A percentile compares a stretch with the other conserved stretches of the same genome.
phyloP scores from a whole-genome alignment of 1,140 invertebrate species.

The Asobara japonica region DNA sequence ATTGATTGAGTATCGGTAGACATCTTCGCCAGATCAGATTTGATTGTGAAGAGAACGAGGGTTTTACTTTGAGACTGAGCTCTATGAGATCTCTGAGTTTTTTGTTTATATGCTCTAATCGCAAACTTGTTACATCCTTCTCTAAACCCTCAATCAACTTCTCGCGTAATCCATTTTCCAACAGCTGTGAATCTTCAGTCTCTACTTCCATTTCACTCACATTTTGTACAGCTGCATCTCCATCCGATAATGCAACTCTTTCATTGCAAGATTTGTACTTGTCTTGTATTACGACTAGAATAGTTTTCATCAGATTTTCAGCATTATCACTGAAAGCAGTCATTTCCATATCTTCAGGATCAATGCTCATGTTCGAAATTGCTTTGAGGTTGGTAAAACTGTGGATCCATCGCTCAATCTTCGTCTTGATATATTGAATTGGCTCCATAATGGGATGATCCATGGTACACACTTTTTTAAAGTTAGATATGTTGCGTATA shows the following conservation, averaged over 20 bases:
- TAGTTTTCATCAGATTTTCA: slow-evolving; percentile 70
- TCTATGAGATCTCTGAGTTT: slow-evolving; percentile 44
- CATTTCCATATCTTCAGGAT: slow-evolving; percentile 39
- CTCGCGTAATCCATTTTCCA: slow-evolving; percentile 64
- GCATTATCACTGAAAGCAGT: slow-evolving; percentile 58
- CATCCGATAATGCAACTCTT: slow-evolving; percentile 1
- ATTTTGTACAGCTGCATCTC: slow-evolving; percentile 45
- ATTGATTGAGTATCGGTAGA: slow-evolving; percentile 83
- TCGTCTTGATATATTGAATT: slow-evolving; percentile 44
- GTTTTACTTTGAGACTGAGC: slow-evolving; percentile 34
- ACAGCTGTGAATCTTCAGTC: slow-evolving; percentile 57
- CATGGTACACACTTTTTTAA: slow-evolving; percentile 58
- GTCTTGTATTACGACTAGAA: slow-evolving; percentile 75
- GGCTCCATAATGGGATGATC: slow-evolving; percentile 54
- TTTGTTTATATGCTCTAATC: slow-evolving; percentile 61
- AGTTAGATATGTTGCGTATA: slow-evolving; percentile 44
- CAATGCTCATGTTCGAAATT: not conserved
- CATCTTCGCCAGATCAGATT: slow-evolving; percentile 50
- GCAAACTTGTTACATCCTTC: slow-evolving; percentile 69
- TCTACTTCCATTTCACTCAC: slow-evolving; percentile 58
- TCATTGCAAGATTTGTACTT: slow-evolving; percentile 70
- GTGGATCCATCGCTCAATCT: slow-evolving; percentile 40
- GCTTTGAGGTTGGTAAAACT: slow-evolving; percentile 29
- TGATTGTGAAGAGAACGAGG: not conserved
- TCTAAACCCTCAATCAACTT: slow-evolving; percentile 73